These are phyloP conservation scores for Gasterosteus nipponicus DNA, from an alignment of 2,113 vertebrate genomes.

Conservation along the genomic window DNA sequence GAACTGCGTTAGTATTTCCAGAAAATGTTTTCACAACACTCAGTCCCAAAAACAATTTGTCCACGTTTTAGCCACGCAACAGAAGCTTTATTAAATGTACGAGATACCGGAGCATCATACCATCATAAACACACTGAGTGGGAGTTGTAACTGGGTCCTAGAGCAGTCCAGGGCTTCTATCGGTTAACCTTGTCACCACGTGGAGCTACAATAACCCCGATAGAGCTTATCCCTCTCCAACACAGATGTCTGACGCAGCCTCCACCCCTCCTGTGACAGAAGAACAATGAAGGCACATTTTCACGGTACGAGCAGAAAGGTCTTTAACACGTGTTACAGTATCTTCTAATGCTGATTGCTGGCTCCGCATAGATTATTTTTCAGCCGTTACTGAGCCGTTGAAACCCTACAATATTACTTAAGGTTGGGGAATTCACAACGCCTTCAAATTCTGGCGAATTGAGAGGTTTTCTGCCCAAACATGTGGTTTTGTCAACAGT, in stretches of 20 bases:
- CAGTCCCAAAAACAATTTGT: background rate
- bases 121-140: background rate
- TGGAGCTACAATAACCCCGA: constrained; percentile 11
- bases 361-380: background rate
- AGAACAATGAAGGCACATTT: constrained; percentile 22
- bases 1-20: background rate
- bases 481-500: background rate
- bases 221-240: constrained; percentile 22
- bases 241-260: constrained; percentile 34
- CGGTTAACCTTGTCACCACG: constrained; percentile 20
- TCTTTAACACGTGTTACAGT: background rate
- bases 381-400: background rate
- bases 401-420: background rate
- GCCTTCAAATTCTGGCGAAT: background rate
- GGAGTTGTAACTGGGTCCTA: background rate
- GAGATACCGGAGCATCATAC: constrained; percentile 5
- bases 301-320: background rate
- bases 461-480: background rate
- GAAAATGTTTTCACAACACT: background rate
- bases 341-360: background rate
- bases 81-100: background rate
- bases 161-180: constrained; percentile 12
- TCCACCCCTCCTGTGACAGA: constrained; percentile 16
- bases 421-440: background rate
- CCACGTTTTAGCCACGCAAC: background rate